A percentile compares a stretch with the other conserved stretches of the same genome.
Evolutionary conservation across 1,140 invertebrate species (phyloP).

Genomic region (Rhopalosiphum maidis): DNA sequence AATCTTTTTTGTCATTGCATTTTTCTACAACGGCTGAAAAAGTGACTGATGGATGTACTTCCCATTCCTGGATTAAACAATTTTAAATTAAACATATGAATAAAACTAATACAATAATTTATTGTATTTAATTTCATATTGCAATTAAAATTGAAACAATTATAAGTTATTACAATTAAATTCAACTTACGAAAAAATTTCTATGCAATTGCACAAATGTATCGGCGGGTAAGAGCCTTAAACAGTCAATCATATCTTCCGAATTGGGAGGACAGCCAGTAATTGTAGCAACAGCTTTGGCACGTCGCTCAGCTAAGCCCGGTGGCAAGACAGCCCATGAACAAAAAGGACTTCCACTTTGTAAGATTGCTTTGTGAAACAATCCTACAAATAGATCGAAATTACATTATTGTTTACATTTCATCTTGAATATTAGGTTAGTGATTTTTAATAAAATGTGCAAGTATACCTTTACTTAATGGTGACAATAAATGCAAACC

Average conservation of each 20-base stretch:
- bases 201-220: not conserved
- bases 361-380: conserved; percentile 63
- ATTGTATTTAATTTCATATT: not conserved
- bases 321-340: conserved; percentile 67
- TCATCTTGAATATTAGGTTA: not conserved
- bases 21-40: conserved; percentile 40
- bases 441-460: not conserved
- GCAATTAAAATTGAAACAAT: not conserved
- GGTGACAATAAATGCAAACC: conserved; percentile 33
- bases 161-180: not conserved
- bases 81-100: not conserved
- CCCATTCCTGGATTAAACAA: conserved; percentile 18
- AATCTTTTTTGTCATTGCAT: not conserved
- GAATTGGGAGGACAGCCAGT: not conserved
- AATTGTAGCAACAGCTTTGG: conserved; percentile 28
- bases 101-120: not conserved
- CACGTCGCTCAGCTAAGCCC: not conserved
- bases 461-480: conserved; percentile 28
- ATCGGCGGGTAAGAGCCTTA: not conserved
- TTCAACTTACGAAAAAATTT: conserved; percentile 15
- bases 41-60: not conserved
- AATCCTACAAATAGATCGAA: conserved; percentile 51
- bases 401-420: not conserved
- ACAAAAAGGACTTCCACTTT: conserved; percentile 73
- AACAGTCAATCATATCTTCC: not conserved